Evolutionary conservation across 2,888 invertebrate genomes (phyloP), one percentile per base, ranked within the genome.

Genomic region (Empis stercorea): DNA sequence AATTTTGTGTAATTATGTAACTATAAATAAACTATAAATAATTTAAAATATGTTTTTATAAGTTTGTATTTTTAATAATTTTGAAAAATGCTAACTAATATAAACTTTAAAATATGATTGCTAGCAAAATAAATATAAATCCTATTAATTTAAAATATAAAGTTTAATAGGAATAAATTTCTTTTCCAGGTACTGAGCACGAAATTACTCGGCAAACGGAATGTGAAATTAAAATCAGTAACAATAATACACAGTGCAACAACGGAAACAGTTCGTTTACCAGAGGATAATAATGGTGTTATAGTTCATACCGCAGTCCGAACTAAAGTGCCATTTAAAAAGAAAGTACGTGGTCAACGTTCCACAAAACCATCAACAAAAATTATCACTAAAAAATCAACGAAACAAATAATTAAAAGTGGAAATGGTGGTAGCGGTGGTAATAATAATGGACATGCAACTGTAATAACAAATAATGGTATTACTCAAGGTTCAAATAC

Each of bases 221-320:
- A 84, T 69, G 76, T 81, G 66, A 87, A 89, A 70, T 75, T 87
- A 59, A 87, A 88, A 70, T 84, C 86, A 16, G 81, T 89, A 57
- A 89, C 89, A 58, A 88, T 89, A 66, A 86, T 89, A 62, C 89
- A 89, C 76, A 87, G 86, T 64, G 86, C 88, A 56, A 85, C 88
- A 49, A 87, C 88, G 50, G 89, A 89, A 73, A 87, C 88, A 53
- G 88, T 88, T 53, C 79, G 88, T 23, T 72, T 88, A 56, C 87
- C 87, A 51, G 84, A 82, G 51, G 80, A 84, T 52, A 78, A 79
- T 55, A 82, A 81, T 54, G 78, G 78, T 54, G 81, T 79, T 32
- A 87, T 87, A 52, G 84, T 91, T 3, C 89, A 92, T 61, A 89
- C 86, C 47, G 89, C 85, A 51, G 81, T 89, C 53, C 80, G 88